Percentiles rank a stretch among this genome's conserved stretches.
Conservation (phyloP, 64 coral and sea anemone species). For the Pachyseris speciosa region DNA sequence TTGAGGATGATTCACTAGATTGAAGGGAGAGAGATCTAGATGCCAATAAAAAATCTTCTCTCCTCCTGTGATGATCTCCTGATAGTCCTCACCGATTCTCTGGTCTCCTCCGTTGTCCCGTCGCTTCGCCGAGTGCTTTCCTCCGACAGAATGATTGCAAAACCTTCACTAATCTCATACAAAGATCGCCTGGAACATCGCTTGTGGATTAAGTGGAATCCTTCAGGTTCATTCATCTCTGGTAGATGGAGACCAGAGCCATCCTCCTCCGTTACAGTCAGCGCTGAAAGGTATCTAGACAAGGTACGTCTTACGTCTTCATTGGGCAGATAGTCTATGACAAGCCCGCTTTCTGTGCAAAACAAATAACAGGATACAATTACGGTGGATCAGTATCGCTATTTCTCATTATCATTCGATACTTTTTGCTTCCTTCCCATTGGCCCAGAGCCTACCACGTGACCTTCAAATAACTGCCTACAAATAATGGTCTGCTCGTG, state of each 20-base stretch:
- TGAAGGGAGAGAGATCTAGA: too few species aligned
- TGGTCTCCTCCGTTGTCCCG: background rate
- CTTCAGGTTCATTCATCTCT: background rate
- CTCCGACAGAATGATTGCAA: background rate
- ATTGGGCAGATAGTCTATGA: background rate
- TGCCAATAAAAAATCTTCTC: too few species aligned
- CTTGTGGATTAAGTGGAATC: background rate
- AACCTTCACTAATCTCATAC: background rate
- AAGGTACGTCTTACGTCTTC: background rate
- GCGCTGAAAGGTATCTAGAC: background rate
- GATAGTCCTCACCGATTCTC: background rate
- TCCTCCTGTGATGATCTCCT: too few species aligned
- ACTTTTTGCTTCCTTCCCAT: too few species aligned
- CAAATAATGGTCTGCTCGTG: too few species aligned
- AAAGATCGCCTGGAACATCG: background rate
- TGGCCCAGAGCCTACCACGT: too few species aligned
- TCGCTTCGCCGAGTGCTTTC: background rate
- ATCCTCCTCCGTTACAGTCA: background rate
- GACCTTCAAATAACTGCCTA: too few species aligned
- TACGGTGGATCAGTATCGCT: too few species aligned
- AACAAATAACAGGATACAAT: too few species aligned
- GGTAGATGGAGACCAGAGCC: background rate
- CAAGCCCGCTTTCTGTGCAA: background rate
- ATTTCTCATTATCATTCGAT: too few species aligned
- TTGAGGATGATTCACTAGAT: too few species aligned